Evolutionary conservation across 2,888 invertebrate species (phyloP), one percentile per base, ranked within the genome.

Genomic region (Standfussiana lucernea): DNA sequence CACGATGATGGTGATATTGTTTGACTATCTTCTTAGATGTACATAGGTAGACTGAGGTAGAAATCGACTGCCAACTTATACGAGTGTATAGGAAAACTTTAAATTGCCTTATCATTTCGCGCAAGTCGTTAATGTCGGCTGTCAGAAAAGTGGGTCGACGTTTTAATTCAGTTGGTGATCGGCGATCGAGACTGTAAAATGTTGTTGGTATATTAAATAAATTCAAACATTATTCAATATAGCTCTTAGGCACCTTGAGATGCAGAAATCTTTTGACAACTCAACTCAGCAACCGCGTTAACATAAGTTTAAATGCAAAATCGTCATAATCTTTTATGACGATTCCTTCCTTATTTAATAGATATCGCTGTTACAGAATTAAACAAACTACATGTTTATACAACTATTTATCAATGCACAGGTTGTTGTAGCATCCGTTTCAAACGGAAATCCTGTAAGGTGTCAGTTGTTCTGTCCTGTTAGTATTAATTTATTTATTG

Each of bases 51-150:
- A n/a, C n/a, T n/a, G n/a, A n/a, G n/a, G n/a, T n/a, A n/a, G n/a
- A n/a, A 47, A 53, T 28, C 18, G 28, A 32, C 32, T 56, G 37
- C 32, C 28, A 53, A 65, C 28, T 61, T 72, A 28, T 72, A 24
- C 21, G 28, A 61, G 50, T 68, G 32, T 68, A 10, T 35, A 21
- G 28, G n/a, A 72, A 72, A 79, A 74, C 80, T 80, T 79, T 35
- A 64, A 79, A 80, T 74, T 56, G 50, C 42, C 74, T 79, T 69
- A 79, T 74, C 64, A 80, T 74, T 73, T 66, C 35, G 42, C 53
- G 11, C 64, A 35, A 82, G 66, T 82, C 81, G 50, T 82, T 77
- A 82, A 82, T 53, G 71, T 77, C 82, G 47, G 56, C 64, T 68
- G 77, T 77, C 82, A 59, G n/a, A 65, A 56, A 72, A 66, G 72